Evolutionary conservation across 2,113 vertebrate genomes (phyloP).

Genomic region (Mustelus asterias): DNA sequence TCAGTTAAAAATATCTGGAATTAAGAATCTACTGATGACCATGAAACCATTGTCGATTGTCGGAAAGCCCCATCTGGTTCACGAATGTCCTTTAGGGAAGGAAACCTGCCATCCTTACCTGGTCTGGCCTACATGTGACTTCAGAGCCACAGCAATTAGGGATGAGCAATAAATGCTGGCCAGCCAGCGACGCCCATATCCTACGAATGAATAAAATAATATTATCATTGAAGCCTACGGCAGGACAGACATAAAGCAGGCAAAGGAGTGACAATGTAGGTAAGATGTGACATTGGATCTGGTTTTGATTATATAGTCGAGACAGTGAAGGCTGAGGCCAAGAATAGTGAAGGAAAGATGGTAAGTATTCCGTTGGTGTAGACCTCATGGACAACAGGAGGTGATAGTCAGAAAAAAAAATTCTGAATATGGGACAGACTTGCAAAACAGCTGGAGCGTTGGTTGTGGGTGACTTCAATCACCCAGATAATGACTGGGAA

Average conservation of each 20-base stretch:
- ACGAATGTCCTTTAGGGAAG: too few species aligned
- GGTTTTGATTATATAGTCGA: not conserved
- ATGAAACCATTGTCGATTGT: too few species aligned
- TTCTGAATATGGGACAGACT: not conserved
- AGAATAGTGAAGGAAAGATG: not conserved
- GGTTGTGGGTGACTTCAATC: not conserved
- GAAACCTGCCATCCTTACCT: too few species aligned
- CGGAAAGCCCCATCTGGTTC: too few species aligned
- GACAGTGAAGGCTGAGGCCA: not conserved
- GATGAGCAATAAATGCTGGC: too few species aligned
- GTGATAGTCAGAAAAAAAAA: not conserved
- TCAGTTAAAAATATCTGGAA: too few species aligned
- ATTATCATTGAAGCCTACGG: not conserved
- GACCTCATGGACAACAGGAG: not conserved
- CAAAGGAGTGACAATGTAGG: not conserved
- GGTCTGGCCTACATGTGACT: too few species aligned
- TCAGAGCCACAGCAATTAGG: too few species aligned
- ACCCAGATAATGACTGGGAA: not conserved
- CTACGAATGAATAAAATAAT: not conserved
- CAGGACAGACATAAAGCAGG: not conserved
- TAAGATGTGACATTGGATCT: not conserved
- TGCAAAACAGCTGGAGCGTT: not conserved
- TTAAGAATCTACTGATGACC: too few species aligned
- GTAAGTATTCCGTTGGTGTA: not conserved
- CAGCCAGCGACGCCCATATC: too few species aligned